Percentiles rank a stretch among this genome's conserved stretches.
Conservation (phyloP, 2,113 vertebrate species). For the Plectropomus leopardus region DNA sequence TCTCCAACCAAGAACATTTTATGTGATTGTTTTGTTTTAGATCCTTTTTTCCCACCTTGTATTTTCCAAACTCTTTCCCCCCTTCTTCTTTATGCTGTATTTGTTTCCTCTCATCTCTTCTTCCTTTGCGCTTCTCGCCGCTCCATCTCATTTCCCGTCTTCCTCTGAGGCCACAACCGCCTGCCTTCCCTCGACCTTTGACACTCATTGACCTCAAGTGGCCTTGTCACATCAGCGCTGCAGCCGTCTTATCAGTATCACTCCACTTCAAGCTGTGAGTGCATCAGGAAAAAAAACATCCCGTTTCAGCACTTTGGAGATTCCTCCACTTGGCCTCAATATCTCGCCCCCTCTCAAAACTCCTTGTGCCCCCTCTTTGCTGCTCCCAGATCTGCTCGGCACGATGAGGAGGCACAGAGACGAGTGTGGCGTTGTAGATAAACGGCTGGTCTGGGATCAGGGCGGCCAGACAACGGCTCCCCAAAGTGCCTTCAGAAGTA, state of each 20-base stretch:
- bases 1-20: neutral
- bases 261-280: conserved; percentile 63
- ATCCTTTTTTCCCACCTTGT: neutral
- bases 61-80: neutral
- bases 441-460: conserved; percentile 71
- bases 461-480: conserved; percentile 39
- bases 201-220: conserved; percentile 54
- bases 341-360: conserved; percentile 17
- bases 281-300: conserved; percentile 25
- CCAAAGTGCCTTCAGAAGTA: conserved; percentile 57
- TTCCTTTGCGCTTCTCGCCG: conserved; percentile 5
- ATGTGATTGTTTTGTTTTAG: neutral
- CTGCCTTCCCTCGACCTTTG: conserved; percentile 48
- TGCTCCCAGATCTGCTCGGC: conserved; percentile 36
- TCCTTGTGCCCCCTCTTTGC: neutral
- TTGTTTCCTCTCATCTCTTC: conserved; percentile 36
- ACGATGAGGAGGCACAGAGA: neutral
- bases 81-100: neutral
- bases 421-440: conserved; percentile 71
- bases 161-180: conserved; percentile 26
- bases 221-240: conserved; percentile 38
- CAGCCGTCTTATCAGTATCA: conserved; percentile 60
- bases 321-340: conserved; percentile 54
- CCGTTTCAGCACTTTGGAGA: conserved; percentile 64
- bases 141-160: conserved; percentile 56